phyloP scores from a whole-genome alignment of 35 echinoderm and acorn worm species.

The Apostichopus parvimensis region DNA sequence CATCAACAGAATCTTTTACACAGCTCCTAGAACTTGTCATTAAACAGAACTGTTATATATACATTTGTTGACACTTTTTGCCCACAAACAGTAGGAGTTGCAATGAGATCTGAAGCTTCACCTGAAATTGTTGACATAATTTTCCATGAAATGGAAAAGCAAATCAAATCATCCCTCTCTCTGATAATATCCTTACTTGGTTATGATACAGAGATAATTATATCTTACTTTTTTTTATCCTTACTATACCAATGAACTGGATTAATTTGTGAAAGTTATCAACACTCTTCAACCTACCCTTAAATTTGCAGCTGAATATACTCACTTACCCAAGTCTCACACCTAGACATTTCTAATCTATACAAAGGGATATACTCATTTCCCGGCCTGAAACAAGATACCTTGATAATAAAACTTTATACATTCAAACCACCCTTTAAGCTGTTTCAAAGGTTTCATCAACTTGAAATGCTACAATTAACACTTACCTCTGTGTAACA shows the following conservation, averaged over 20 bases:
- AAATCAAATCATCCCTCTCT: not conserved
- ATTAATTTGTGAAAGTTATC: not conserved
- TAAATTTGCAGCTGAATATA: not conserved
- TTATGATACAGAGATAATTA: not conserved
- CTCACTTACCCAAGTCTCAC: no score
- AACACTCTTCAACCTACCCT: not conserved
- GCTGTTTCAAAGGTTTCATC: no score
- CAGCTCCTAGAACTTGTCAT: slow-evolving; percentile 10
- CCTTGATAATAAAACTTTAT: no score
- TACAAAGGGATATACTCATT: no score
- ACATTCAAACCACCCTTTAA: no score
- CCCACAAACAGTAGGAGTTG: not conserved
- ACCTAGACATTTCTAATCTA: no score
- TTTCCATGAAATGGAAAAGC: not conserved
- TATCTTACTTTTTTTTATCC: not conserved
- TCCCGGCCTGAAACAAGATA: no score
- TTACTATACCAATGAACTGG: not conserved
- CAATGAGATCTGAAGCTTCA: not conserved
- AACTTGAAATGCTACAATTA: no score
- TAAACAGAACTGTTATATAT: slow-evolving; percentile 1
- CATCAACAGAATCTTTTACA: not conserved
- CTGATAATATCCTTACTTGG: not conserved
- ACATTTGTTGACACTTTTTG: not conserved
- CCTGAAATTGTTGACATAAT: not conserved
- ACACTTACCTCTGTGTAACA: no score